A percentile compares a stretch with the other conserved stretches of the same genome.
Conservation (phyloP, 2,113 vertebrate species). For the Nycticorax nycticorax region DNA sequence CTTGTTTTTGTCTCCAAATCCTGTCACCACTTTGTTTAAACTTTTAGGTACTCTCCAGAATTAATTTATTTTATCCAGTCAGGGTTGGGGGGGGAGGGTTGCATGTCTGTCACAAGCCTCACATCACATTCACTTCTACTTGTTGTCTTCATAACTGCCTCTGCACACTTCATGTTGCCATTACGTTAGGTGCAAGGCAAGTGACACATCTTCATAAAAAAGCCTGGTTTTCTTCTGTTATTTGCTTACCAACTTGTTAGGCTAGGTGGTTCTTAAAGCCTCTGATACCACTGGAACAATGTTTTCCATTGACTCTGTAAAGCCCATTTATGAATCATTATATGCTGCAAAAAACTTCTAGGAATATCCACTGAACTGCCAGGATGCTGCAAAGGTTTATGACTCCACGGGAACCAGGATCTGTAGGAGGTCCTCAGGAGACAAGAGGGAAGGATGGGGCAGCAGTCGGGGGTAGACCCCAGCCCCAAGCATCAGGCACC, state of each 20-base stretch:
- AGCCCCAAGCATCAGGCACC: neutral
- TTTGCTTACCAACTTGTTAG: neutral
- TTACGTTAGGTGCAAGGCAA: neutral
- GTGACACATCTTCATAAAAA: neutral
- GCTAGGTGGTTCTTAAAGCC: neutral
- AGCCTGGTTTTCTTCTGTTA: neutral
- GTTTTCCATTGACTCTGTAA: neutral
- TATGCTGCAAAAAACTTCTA: neutral
- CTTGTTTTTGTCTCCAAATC: neutral
- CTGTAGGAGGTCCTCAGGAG: neutral
- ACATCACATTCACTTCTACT: neutral
- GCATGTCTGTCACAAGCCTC: neutral
- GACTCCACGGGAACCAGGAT: neutral
- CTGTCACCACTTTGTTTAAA: neutral
- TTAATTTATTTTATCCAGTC: neutral
- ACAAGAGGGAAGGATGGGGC: neutral
- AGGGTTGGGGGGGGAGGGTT: rapidly evolving
- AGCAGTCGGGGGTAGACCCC: neutral
- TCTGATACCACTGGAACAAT: neutral
- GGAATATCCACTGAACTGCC: neutral
- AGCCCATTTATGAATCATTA: neutral
- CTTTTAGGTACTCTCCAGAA: neutral
- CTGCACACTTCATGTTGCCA: neutral
- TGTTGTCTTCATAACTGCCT: neutral
- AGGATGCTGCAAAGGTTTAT: neutral